A percentile compares a stretch with the other conserved stretches of the same genome.
Evolutionary conservation across 2,113 vertebrate genomes (phyloP).

Genomic region (Rynchops niger): DNA sequence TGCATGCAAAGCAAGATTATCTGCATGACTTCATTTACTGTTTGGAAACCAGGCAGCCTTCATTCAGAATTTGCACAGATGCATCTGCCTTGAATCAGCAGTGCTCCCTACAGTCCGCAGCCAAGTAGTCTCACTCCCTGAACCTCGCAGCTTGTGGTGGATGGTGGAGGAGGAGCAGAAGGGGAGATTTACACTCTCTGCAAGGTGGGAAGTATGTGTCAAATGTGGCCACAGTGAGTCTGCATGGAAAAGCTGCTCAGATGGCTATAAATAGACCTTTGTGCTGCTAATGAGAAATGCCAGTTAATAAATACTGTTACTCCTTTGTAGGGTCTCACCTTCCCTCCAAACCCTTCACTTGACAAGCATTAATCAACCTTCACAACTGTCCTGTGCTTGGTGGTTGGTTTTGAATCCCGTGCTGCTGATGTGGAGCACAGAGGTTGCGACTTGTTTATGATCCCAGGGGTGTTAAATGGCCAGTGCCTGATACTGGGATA

Average conservation of each 20-base stretch:
- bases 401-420: background rate
- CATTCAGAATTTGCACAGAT: constrained; percentile 12
- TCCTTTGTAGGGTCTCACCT: background rate
- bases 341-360: background rate
- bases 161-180: background rate
- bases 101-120: constrained; percentile 10
- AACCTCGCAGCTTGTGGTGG: background rate
- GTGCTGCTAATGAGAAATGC: background rate
- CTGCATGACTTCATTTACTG: constrained; percentile 26
- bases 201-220: background rate
- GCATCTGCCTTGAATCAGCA: constrained; percentile 60
- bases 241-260: background rate
- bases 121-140: background rate
- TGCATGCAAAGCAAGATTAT: constrained; percentile 20
- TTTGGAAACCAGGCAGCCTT: background rate
- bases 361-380: background rate
- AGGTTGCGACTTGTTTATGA: background rate
- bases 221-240: background rate
- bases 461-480: background rate
- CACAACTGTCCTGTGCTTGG: background rate
- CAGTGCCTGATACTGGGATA: background rate
- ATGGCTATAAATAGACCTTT: background rate
- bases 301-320: background rate
- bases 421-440: background rate
- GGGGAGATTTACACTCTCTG: background rate